Conservation (phyloP, 2,113 vertebrate genomes). For the Promerops cafer region DNA sequence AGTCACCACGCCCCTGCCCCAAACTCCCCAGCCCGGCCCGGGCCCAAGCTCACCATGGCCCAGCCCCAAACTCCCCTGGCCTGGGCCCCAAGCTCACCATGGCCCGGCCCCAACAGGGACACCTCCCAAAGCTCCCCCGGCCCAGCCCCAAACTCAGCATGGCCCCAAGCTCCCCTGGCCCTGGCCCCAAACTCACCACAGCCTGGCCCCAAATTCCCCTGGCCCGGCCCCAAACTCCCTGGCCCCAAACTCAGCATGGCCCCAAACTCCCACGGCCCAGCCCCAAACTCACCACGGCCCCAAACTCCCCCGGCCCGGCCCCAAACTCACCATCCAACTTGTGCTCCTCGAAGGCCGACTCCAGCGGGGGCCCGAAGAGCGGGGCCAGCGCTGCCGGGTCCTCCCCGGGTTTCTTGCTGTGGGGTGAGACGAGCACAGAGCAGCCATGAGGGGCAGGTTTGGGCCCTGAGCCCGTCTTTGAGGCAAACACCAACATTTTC, state of each 20-base stretch:
- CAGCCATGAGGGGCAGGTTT: rapidly evolving
- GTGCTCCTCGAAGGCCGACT: slow-evolving; percentile 85
- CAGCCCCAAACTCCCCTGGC: rapidly evolving
- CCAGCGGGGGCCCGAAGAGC: slow-evolving; percentile 85
- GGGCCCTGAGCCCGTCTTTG: rapidly evolving
- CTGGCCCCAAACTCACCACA: neutral
- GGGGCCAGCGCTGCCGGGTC: slow-evolving; percentile 71
- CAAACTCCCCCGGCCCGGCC: rapidly evolving
- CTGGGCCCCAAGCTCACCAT: neutral
- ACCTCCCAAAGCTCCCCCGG: neutral
- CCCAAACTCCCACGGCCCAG: too few relatives aligned
- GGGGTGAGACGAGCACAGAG: neutral
- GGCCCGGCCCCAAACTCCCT: rapidly evolving
- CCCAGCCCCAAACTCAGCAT: neutral
- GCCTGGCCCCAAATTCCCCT: neutral
- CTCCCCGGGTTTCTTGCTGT: slow-evolving; percentile 78
- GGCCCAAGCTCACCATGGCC: neutral
- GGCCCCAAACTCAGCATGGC: neutral
- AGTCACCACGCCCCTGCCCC: neutral
- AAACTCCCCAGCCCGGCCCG: neutral
- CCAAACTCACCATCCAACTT: slow-evolving; percentile 83
- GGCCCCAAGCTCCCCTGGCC: neutral
- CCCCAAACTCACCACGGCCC: neutral
- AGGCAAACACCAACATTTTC: rapidly evolving
- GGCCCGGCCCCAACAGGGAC: neutral